A percentile compares a stretch with the other conserved stretches of the same genome.
Conservation (phyloP, 35 echinoderm and acorn worm species). For the Strongylocentrotus purpuratus region DNA sequence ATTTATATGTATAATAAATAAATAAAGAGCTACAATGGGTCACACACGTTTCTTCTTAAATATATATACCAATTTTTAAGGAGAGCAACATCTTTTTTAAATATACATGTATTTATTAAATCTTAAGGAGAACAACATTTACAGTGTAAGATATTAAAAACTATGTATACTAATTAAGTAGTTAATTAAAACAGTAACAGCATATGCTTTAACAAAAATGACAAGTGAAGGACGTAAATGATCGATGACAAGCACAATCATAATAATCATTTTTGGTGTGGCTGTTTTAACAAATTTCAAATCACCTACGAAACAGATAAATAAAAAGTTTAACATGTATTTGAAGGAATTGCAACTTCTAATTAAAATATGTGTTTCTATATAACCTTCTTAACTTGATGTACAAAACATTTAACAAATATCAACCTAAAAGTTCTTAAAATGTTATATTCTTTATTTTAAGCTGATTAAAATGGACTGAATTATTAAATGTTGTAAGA, state of each 20-base stretch:
- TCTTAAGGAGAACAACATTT: too few species aligned
- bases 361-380: not conserved
- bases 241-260: not conserved
- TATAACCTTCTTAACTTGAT: not conserved
- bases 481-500: not conserved
- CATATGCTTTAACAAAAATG: not conserved
- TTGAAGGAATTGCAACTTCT: not conserved
- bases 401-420: not conserved
- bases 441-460: not conserved
- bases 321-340: too few species aligned
- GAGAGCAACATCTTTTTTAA: not conserved
- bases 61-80: not conserved
- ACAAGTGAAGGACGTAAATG: not conserved
- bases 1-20: not conserved
- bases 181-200: not conserved
- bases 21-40: not conserved
- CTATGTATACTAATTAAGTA: not conserved
- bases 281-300: not conserved
- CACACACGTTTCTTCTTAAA: not conserved
- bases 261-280: not conserved
- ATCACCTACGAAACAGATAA: not conserved
- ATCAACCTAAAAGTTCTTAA: too few species aligned
- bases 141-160: too few species aligned
- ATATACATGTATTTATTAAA: too few species aligned
- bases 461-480: not conserved